A percentile compares a stretch with the other conserved stretches of the same genome.
These are phyloP conservation scores for Xiphorhynchus erythropygius DNA, from an alignment of 2,797 vertebrate species.

Conservation along the genomic window DNA sequence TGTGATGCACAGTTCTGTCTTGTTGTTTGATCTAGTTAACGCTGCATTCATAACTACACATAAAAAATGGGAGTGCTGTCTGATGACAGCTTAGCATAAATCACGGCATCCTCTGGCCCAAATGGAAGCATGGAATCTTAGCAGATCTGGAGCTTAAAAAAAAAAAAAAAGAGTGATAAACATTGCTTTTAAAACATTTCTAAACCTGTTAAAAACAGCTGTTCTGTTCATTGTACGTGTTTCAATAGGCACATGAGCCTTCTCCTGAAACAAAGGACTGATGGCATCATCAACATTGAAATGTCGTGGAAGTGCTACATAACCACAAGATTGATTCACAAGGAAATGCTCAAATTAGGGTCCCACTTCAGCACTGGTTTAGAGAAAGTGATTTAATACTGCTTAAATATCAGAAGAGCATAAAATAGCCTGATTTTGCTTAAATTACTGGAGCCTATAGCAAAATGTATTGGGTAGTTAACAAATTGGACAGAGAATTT, in stretches of 20 bases:
- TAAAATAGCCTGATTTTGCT: neutral
- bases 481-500: neutral
- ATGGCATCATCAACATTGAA: neutral
- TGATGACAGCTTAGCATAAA: neutral
- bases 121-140: neutral
- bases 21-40: conserved; percentile 14
- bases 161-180: neutral
- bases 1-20: neutral
- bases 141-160: neutral
- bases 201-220: neutral
- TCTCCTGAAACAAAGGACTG: neutral
- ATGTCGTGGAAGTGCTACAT: neutral
- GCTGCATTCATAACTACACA: neutral
- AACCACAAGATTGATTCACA: neutral
- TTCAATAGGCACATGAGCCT: neutral
- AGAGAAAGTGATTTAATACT: neutral
- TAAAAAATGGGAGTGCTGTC: neutral
- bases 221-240: neutral
- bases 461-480: neutral
- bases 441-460: neutral
- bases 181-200: neutral
- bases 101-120: neutral
- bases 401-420: neutral
- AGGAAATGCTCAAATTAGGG: neutral
- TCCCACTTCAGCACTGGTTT: neutral